These are phyloP conservation scores for Dynastes maya DNA, from an alignment of 2,888 invertebrate species.

Conservation along the genomic window DNA sequence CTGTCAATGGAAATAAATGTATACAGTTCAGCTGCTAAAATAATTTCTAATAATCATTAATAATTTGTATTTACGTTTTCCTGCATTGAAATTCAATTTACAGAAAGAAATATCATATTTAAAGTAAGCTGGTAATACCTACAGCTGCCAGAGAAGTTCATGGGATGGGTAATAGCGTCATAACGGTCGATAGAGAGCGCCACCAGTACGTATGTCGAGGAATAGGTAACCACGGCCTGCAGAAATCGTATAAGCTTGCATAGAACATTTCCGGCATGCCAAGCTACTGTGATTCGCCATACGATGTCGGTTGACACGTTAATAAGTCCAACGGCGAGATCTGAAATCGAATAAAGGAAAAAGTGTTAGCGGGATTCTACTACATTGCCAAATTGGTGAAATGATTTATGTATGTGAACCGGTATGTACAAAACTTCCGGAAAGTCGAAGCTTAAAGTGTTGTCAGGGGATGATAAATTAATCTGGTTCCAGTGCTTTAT, in stretches of 20 bases:
- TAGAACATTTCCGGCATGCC: slow-evolving; percentile 91
- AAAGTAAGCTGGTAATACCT: slow-evolving; percentile 72
- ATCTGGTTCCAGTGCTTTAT: no score
- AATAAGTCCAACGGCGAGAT: slow-evolving; percentile 90
- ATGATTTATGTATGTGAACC: slow-evolving; percentile 12
- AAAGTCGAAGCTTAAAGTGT: not conserved
- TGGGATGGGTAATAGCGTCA: slow-evolving; percentile 94
- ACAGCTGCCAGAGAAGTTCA: slow-evolving; percentile 97
- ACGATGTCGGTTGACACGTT: slow-evolving; percentile 92
- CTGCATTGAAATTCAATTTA: no score
- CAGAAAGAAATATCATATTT: not conserved
- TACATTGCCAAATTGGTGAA: slow-evolving; percentile 15
- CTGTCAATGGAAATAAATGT: no score
- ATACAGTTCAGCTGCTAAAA: not conserved
- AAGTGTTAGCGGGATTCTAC: not conserved
- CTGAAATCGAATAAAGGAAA: slow-evolving; percentile 72
- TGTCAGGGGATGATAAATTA: not conserved
- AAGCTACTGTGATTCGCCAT: slow-evolving; percentile 90
- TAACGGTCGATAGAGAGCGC: slow-evolving; percentile 94
- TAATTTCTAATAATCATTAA: not conserved
- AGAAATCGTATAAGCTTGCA: slow-evolving; percentile 91
- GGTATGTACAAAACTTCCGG: not conserved
- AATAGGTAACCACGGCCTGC: slow-evolving; percentile 91
- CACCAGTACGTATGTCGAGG: slow-evolving; percentile 93
- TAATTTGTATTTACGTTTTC: no score